phyloP scores from a whole-genome alignment of 2,888 invertebrate species.

The Chymomyza amoena region DNA sequence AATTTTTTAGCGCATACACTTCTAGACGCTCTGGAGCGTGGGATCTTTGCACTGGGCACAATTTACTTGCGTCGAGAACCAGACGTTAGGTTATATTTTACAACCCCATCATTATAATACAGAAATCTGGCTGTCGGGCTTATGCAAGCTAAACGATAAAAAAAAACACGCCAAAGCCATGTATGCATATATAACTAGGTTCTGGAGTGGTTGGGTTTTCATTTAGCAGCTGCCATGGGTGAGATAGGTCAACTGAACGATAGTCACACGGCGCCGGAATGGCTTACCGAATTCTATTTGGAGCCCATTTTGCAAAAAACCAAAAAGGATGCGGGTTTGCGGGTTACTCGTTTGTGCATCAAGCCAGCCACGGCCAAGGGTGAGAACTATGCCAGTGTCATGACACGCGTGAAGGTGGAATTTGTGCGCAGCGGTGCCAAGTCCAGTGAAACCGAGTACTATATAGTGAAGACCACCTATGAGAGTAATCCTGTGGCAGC shows the following conservation, averaged over 20 bases:
- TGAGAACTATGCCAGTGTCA: constrained; percentile 70
- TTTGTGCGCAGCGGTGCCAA: constrained; percentile 30
- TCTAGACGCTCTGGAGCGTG: not conserved
- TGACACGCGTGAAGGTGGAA: constrained; percentile 58
- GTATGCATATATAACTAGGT: not conserved
- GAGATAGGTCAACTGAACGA: constrained; percentile 27
- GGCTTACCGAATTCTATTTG: constrained; percentile 66
- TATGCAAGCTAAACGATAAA: not conserved
- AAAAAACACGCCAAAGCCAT: not conserved
- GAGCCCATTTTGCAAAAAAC: constrained; percentile 52
- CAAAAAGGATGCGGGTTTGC: constrained; percentile 53
- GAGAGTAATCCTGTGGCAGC: constrained; percentile 59
- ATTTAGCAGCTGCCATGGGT: constrained; percentile 40
- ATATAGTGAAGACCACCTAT: constrained; percentile 65
- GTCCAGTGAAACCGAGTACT: constrained; percentile 34
- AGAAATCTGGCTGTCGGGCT: not conserved
- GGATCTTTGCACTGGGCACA: not conserved
- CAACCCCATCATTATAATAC: constrained; percentile 6
- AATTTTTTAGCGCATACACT: not conserved
- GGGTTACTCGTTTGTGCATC: constrained; percentile 43
- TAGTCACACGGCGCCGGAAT: constrained; percentile 52
- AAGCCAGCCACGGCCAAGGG: constrained; percentile 66
- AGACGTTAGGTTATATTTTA: constrained; percentile 11
- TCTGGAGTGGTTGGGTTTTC: not conserved
- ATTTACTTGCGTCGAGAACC: constrained; percentile 9